Conservation (phyloP, 2,113 vertebrate genomes). For the Tauraco erythrolophus region DNA sequence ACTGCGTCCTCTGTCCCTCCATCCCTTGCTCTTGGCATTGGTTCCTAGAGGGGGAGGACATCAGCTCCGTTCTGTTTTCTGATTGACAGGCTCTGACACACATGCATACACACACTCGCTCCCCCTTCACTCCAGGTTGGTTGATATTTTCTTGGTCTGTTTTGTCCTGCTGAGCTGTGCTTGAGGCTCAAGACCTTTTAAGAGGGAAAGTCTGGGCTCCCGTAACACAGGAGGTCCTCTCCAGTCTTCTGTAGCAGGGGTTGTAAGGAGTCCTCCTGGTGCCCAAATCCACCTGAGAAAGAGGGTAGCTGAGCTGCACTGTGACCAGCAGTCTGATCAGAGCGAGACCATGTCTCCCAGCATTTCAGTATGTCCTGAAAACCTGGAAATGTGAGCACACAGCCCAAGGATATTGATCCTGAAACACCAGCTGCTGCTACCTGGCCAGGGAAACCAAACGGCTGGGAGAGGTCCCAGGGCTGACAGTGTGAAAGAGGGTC, state of each 20-base stretch:
- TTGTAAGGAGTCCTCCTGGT: not conserved
- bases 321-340: not conserved
- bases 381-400: not conserved
- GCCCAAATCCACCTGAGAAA: not conserved
- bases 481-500: not conserved
- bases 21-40: not conserved
- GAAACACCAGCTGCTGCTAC: not conserved
- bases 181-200: not conserved
- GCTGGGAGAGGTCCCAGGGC: not conserved
- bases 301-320: not conserved
- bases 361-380: not conserved
- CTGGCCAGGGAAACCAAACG: not conserved
- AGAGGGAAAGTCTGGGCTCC: not conserved
- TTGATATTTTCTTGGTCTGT: not conserved
- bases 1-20: fast-evolving
- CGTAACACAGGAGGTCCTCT: not conserved
- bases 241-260: not conserved
- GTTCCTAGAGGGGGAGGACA: not conserved
- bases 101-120: too few relatives aligned
- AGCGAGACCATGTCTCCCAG: fast-evolving
- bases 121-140: fast-evolving
- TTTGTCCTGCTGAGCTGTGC: not conserved
- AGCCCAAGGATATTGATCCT: not conserved
- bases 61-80: not conserved
- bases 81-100: not conserved